Evolutionary conservation across 2,888 invertebrate species (phyloP), one percentile per base, ranked within the genome.

Genomic region (Blomia tropicalis): DNA sequence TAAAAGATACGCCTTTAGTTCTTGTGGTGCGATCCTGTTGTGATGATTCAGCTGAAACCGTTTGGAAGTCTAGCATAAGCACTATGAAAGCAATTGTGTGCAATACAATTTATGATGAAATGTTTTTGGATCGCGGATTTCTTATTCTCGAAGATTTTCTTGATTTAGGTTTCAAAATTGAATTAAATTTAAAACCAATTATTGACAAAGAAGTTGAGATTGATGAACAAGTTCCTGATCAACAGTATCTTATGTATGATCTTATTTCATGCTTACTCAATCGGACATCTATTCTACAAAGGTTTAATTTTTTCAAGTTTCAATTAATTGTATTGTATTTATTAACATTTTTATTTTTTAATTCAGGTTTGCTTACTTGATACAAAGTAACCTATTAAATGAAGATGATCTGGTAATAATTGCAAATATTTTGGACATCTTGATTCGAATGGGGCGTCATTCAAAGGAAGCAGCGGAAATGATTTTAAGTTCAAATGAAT

Each of bases 361-460:
- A n/a, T n/a, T n/a, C n/a, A n/a, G n/a, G n/a, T 31, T 65, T 14
- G 43, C 58, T 2, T 65, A 62, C 41, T 36, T 65, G 25, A 22
- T 65, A 4, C 47, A 64, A 14, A 47, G 30, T 27, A 25, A 51
- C 5, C 17, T 62, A 4, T 31, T 19, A 2, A 56, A 43, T 22
- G 32, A 56, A 36, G 22, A 29, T 36, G 64, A 65, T 43, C 22
- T 29, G 23, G 32, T 29, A 4, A 22, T 53, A 3, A 14, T 51
- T 17, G 56, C 58, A 14, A 22, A 60, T 19, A 53, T 65, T 31
- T 59, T 65, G 22, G 65, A 65, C 14, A 62, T 65, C 23, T 51
- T 65, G 29, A 65, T 65, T 23, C 58, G 65, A 32, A 59, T 65
- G 14, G 58, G 59, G 1, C 43, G 65, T 41, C 65, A 65, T 29